Base-by-base conservation (phyloP, 1,140 invertebrate genomes). In the Caenorhabditis brenneri region DNA sequence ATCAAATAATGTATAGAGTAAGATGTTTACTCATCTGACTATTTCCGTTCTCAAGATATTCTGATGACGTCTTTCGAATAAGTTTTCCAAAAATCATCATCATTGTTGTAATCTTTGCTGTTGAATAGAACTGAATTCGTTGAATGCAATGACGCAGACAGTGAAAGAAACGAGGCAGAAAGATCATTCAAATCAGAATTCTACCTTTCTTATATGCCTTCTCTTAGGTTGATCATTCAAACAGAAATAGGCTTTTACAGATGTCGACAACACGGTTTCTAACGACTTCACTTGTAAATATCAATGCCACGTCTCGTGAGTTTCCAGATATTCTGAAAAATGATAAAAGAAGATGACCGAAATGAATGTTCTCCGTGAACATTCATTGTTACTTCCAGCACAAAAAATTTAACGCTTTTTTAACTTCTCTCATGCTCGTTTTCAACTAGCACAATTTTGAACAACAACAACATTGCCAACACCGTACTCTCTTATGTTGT, bases 121-220 rank as follows among this genome's bases (percentile, higher is more conserved):
- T 74, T 46, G 65, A 74, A 74, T 74, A 42, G 65, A n/a, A 74
- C n/a, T 74, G 65, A 42, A 74, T 74, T 74, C 65, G 36, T 74
- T 74, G 65, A 74, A 74, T 74, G 22, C 33, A 74, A 10, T 24
- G 33, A 74, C 65, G 36, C 65, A 74, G 65, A 74, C 36, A 74
- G 65, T 46, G 36, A 46, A 74, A 74, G 36, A 74, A 42, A 74
- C n/a, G 36, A 74, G 36, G 1, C 36, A 74, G 36, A 65, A 36
- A 65, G 58, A 65, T 65, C 58, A 42, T 74, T 74, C 65, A 39
- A 74, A 74, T 74, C 65, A 74, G 36, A 74, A 74, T 36, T 65
- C 9, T 36, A 10, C 15, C 16, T 16, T 33, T 65, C 31, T 36
- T 65, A 65, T 55, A 27, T 33, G 33, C 31, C 24, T 36, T 65